Evolutionary conservation across 2,797 vertebrate genomes (phyloP).

Genomic region (Odontamblyopus lacepedii): DNA sequence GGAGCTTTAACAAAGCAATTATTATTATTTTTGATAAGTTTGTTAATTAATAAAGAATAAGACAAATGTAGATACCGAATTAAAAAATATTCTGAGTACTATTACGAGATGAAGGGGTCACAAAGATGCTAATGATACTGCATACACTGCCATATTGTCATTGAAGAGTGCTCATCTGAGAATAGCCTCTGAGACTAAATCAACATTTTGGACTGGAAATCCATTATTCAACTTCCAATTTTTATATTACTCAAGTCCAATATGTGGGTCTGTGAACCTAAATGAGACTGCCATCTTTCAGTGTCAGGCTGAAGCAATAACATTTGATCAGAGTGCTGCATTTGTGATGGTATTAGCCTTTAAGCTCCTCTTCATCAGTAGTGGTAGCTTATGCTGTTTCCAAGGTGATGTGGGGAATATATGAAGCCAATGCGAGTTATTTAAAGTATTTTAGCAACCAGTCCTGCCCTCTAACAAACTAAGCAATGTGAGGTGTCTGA

Average conservation of each 20-base stretch:
- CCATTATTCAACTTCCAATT: background rate
- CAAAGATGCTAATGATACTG: too few relatives aligned
- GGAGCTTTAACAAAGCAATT: too few relatives aligned
- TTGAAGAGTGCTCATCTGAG: too few relatives aligned
- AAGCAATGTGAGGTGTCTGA: slow-evolving; percentile 15
- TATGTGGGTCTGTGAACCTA: background rate
- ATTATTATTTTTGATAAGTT: too few relatives aligned
- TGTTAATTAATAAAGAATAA: too few relatives aligned
- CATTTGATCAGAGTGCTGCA: background rate
- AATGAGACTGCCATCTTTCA: background rate
- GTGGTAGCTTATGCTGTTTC: slow-evolving; percentile 29
- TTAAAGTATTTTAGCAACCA: slow-evolving; percentile 24
- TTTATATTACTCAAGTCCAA: background rate
- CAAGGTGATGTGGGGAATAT: slow-evolving; percentile 31
- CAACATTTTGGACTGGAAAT: background rate
- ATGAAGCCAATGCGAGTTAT: slow-evolving; percentile 20
- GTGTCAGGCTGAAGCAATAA: background rate
- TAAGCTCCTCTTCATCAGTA: slow-evolving; percentile 17
- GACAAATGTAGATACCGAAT: too few relatives aligned
- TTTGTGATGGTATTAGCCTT: background rate
- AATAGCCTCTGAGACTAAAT: background rate
- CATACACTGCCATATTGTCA: too few relatives aligned
- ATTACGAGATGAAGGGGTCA: too few relatives aligned
- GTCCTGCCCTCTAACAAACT: slow-evolving; percentile 12
- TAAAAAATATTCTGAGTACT: too few relatives aligned